Base-by-base conservation (phyloP, 2,888 invertebrate genomes). In the Thelaira solivaga region DNA sequence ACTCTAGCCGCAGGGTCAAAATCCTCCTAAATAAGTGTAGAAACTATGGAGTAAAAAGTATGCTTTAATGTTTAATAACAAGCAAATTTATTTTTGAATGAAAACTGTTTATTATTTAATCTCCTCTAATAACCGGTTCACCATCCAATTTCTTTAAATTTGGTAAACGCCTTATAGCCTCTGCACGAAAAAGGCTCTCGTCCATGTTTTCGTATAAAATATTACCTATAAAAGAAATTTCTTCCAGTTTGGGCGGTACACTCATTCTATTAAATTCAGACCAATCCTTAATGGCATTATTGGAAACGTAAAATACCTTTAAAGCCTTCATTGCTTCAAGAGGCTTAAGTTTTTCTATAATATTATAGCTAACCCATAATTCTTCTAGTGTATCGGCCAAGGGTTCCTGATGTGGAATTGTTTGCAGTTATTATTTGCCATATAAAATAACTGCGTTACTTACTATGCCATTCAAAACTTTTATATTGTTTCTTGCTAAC, bases 311-410 rank as follows among this genome's bases (percentile, higher is more conserved):
- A 1, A 96, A 90, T 0, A 97, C 95, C 86, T 92, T 94, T 0
- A 98, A 88, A 68, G 93, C 96, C 86, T 94, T 94, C 82, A 98
- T 90, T 0, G 92, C 93, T 57, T 93, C 93, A 0, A 97, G 92
- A 0, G 97, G 97, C 90, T 97, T 97, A 39, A 97, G 90, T 89
- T 97, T 97, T 84, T 98, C 98, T 62, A 98, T 94, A 39, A 93
- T 89, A 88, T 98, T 98, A 86, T 97, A 98, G 0, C 97, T 98
- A 57, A 97, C 93, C 98, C 98, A 98, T 1, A 98, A 89, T 86
- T 98, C 95, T 87, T 97, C 96, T 29, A 98, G 87, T 0, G 95
- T 95, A 13, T 98, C 97, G 0, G 93, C 94, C 5, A 97, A 90
- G 0, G 92, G 92, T 90, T 98, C 98, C 93, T 93, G 64, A 2